Base-by-base conservation (phyloP, 2,113 vertebrate species). In the Eleginops maclovinus region DNA sequence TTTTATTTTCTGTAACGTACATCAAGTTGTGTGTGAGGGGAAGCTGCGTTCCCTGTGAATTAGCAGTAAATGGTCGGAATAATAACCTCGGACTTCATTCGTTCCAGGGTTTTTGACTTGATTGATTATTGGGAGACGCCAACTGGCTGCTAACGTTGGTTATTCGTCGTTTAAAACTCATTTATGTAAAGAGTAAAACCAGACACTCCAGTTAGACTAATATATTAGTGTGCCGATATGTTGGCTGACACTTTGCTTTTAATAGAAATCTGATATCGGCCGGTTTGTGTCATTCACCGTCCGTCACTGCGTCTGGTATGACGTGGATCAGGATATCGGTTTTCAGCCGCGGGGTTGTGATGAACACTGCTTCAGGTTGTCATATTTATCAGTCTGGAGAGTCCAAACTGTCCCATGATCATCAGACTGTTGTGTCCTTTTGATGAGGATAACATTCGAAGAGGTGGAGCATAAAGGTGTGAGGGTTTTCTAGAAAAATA, bases 101-200 rank as follows among this genome's bases (percentile, higher is more conserved):
- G 54, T 86, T 74, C 68, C 60, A 60, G 22, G 26, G 14, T 21
- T 58, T 40, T 79, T 60, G 6, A 44, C 28, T 43, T 71, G 36
- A 80, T 85, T 78, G 58, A 80, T 78, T 70, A 53, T 44, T 40
- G 0, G 14, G 61, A 51, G 44, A 53, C 50, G 70, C 86, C 80
- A 87, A 60, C 60, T 82, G 78, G 75, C 83, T 60, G 28, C 55
- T 72, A 67, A 70, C 62, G 43, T 80, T 63, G 53, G 61, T 71
- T 76, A 64, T 84, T 63, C 9, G 53, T 68, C 44, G 1, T 59
- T 11, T 70, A 28, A 84, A 81, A 71, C 14, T 64, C 49, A 71
- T 76, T 76, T 6, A 63, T 82, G 72, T 74, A 21, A 46, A 19
- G 53, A 82, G 65, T 55, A 75, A 62, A 79, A 46, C 13, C 72